Percentiles rank a stretch among this genome's conserved stretches.
These are phyloP conservation scores for Mus caroli DNA, from an alignment of 2,797 vertebrate species.

Conservation along the genomic window DNA sequence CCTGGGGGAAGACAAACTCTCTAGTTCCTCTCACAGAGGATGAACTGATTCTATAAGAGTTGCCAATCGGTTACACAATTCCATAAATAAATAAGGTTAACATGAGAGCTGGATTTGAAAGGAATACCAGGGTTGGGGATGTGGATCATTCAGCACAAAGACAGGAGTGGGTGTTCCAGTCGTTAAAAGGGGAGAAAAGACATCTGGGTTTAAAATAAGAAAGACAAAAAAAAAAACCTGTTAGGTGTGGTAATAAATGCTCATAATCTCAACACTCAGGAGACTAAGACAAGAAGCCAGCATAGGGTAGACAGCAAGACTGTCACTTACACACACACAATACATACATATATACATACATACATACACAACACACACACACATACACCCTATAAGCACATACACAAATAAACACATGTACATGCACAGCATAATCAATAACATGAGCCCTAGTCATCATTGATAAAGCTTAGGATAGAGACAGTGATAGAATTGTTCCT, in stretches of 20 bases:
- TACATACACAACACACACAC: too few species aligned
- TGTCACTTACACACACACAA: background rate
- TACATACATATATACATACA: background rate
- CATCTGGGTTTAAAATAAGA: background rate
- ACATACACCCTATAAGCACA: background rate
- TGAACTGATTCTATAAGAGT: background rate
- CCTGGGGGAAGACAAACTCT: background rate
- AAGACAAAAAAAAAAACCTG: background rate
- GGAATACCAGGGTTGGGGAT: background rate
- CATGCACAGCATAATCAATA: background rate
- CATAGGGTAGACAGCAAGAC: background rate
- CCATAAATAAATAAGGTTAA: background rate
- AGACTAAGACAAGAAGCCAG: background rate
- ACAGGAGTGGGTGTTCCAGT: background rate
- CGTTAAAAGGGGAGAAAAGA: conserved; percentile 24
- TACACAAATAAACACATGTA: background rate
- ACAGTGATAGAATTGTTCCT: background rate
- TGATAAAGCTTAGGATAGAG: background rate
- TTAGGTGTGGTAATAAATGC: background rate
- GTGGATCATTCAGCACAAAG: background rate
- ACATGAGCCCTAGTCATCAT: background rate
- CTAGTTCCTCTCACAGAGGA: background rate
- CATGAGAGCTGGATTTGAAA: background rate
- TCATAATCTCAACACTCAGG: background rate
- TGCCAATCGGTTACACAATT: background rate